phyloP scores from a whole-genome alignment of 2,113 vertebrate species.

The Aythya baeri region DNA sequence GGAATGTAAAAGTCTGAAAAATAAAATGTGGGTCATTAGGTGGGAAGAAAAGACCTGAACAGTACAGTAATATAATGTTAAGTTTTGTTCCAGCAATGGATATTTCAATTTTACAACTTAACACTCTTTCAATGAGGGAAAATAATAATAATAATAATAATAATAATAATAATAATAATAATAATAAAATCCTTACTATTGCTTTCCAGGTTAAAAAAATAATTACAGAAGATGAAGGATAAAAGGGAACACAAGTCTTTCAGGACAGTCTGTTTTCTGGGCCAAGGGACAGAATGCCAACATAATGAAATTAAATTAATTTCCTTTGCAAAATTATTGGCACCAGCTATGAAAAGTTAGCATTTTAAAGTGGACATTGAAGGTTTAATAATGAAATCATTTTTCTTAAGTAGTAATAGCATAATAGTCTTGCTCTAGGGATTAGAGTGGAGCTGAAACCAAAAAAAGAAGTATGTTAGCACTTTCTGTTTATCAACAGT shows the following conservation, averaged over 20 bases:
- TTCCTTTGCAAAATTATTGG: background rate
- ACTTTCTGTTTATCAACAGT: background rate
- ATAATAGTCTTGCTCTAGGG: background rate
- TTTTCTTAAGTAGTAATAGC: constrained; percentile 13
- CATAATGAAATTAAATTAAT: background rate
- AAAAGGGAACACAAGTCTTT: background rate
- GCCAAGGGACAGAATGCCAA: background rate
- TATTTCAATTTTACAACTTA: background rate
- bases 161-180: background rate
- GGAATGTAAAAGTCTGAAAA: background rate
- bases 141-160: background rate
- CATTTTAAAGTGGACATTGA: background rate
- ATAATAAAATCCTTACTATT: background rate
- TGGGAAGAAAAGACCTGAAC: background rate
- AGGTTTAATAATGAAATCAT: background rate
- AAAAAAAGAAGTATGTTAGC: background rate
- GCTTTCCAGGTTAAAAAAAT: background rate
- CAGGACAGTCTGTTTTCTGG: background rate
- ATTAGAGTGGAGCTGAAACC: background rate
- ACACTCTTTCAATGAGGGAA: background rate
- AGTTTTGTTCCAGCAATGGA: background rate
- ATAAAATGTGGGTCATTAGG: background rate
- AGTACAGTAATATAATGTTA: background rate
- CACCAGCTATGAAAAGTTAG: background rate
- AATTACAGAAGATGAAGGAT: background rate